Conservation (phyloP, 2,888 invertebrate species). For the Antheraea assamensis region DNA sequence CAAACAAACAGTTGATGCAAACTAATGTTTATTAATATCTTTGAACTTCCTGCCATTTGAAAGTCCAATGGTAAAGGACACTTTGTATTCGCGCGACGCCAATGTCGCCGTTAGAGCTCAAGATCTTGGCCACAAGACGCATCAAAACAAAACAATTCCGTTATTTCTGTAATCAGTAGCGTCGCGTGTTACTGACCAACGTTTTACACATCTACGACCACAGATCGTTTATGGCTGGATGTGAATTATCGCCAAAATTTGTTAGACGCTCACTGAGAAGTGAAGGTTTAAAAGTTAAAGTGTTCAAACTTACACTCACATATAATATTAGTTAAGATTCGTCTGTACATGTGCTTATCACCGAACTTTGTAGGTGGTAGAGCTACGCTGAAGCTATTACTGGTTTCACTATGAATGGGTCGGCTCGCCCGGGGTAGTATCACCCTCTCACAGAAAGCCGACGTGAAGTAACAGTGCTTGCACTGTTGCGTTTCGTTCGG, state of each 20-base stretch:
- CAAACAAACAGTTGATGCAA: neutral
- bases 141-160: slow-evolving; percentile 1
- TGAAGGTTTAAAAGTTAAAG: no score
- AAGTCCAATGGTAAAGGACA: slow-evolving; percentile 15
- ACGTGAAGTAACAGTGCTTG: no score
- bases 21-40: neutral
- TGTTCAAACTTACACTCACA: no score
- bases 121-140: neutral
- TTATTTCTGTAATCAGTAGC: slow-evolving; percentile 2
- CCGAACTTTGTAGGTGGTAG: no score
- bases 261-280: neutral
- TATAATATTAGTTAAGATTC: no score
- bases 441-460: no score
- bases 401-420: no score
- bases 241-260: neutral
- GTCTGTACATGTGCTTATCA: no score
- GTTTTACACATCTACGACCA: neutral
- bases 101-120: neutral
- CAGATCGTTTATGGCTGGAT: neutral
- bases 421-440: no score
- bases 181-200: neutral
- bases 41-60: neutral
- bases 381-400: no score
- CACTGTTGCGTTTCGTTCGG: no score
- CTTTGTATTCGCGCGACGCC: slow-evolving; percentile 12